Conservation (phyloP, 2,888 invertebrate species). For the Diplolepis rosae region DNA sequence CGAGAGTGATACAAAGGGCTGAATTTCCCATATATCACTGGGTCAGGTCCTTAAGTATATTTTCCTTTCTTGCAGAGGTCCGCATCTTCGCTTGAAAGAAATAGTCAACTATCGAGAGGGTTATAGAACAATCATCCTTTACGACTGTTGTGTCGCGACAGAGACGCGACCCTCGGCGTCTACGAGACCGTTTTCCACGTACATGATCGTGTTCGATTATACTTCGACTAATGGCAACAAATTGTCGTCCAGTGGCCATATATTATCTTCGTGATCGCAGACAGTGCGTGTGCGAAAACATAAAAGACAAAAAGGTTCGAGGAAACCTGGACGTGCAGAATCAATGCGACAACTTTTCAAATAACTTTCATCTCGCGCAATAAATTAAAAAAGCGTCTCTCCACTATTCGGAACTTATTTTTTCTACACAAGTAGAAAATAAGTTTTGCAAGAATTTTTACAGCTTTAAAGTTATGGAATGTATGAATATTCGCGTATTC, state of each 20-base stretch:
- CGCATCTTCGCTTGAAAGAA: neutral
- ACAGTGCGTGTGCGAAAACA: neutral
- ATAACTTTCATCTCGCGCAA: neutral
- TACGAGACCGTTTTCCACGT: conserved; percentile 1
- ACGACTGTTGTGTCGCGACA: neutral
- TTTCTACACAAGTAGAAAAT: too few relatives aligned
- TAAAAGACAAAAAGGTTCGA: neutral
- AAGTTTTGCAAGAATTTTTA: too few relatives aligned
- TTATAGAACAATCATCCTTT: neutral
- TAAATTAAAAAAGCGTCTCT: too few relatives aligned
- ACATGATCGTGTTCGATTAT: conserved; percentile 60
- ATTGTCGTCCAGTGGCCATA: conserved; percentile 57
- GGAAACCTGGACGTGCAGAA: neutral
- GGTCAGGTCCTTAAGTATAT: neutral
- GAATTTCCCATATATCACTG: conserved; percentile 19
- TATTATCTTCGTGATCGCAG: conserved; percentile 34
- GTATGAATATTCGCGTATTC: too few relatives aligned
- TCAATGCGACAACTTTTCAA: neutral
- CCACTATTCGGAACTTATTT: too few relatives aligned
- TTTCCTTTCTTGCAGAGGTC: neutral
- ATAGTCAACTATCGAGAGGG: neutral
- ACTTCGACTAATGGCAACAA: conserved; percentile 61
- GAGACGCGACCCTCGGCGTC: neutral
- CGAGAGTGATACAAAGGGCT: conserved; percentile 17
- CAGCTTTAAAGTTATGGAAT: too few relatives aligned